Evolutionary conservation across 2,113 vertebrate species (phyloP).

Genomic region (Mungos mungo): DNA sequence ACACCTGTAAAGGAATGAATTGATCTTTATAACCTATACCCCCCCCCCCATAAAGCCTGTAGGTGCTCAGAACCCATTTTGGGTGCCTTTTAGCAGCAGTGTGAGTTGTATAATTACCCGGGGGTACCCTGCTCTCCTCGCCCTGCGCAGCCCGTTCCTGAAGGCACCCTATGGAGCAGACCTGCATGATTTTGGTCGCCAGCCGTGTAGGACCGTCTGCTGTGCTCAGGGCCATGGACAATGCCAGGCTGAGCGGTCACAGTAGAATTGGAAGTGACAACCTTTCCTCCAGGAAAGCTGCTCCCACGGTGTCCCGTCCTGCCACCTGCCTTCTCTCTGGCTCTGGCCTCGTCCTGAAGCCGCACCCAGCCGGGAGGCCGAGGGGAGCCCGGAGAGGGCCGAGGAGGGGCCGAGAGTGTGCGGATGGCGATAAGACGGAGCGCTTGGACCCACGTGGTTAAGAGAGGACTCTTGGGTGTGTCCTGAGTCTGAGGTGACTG

Average conservation of each 20-base stretch:
- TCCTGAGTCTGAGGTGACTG: not conserved
- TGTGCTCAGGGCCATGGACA: fast-evolving
- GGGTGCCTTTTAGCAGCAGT: not conserved
- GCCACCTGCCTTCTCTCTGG: fast-evolving
- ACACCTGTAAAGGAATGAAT: not conserved
- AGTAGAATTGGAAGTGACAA: not conserved
- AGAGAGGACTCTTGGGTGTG: not conserved
- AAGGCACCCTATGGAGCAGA: not conserved
- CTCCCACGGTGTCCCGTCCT: not conserved
- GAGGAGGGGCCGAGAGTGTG: not conserved
- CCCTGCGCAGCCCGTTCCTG: not conserved
- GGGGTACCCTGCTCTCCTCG: not conserved
- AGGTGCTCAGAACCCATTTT: not conserved
- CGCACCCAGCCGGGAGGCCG: not conserved
- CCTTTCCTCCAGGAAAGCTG: not conserved
- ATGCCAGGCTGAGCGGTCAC: not conserved
- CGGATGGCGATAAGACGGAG: fast-evolving
- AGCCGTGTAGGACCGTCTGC: not conserved
- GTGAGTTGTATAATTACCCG: not conserved
- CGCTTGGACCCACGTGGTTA: fast-evolving
- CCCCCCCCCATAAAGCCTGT: too few species aligned
- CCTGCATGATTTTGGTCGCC: not conserved
- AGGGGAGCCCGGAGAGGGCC: not conserved
- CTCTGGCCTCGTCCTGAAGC: not conserved
- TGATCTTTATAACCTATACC: not conserved